Base-by-base conservation (phyloP, 2,888 invertebrate genomes). In the Pterostichus niger region DNA sequence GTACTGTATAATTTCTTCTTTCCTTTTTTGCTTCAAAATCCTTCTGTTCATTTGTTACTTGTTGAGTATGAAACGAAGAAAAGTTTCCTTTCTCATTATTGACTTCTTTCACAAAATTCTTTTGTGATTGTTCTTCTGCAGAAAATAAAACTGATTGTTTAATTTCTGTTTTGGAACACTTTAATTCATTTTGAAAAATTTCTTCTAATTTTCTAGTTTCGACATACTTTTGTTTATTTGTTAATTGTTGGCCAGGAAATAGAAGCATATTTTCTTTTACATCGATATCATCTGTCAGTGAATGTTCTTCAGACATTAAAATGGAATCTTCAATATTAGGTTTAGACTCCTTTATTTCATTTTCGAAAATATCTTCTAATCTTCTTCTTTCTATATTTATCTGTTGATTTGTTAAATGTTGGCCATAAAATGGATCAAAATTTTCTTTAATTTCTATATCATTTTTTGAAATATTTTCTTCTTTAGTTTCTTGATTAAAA, bases 161-260 rank as follows among this genome's bases (percentile, higher is more conserved):
- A 13, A 56, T 56, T 56, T 56, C 54, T 56, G 54, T 0, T 56
- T 56, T 56, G 15, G 24, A 24, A 24, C 54, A 56, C 7, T 56
- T 56, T 56, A 17, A n/a, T 24, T 56, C 54, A 17, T 56, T 9
- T 9, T 56, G 4, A 1, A 15, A 17, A 9, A 56, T 17, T 56
- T 56, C 54, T 56, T 56, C 54, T n/a, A 24, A 24, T 15, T 9
- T 56, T 56, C 54, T 15, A 13, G 13, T 9, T 15, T 7, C 17
- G 6, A 15, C 15, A 24, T 24, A 17, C 54, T 56, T 56, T 56
- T 13, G 6, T 56, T 56, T 17, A 5, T 17, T 6, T 9, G 13
- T 56, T 56, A 7, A 56, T 56, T 56, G 15, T n/a, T 17, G 13
- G 6, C 24, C 24, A 24, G 24, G 3, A 40, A 40, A 40, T 40